These are phyloP conservation scores for Cantharis flavilabris DNA, from an alignment of 2,888 invertebrate species.

Conservation along the genomic window DNA sequence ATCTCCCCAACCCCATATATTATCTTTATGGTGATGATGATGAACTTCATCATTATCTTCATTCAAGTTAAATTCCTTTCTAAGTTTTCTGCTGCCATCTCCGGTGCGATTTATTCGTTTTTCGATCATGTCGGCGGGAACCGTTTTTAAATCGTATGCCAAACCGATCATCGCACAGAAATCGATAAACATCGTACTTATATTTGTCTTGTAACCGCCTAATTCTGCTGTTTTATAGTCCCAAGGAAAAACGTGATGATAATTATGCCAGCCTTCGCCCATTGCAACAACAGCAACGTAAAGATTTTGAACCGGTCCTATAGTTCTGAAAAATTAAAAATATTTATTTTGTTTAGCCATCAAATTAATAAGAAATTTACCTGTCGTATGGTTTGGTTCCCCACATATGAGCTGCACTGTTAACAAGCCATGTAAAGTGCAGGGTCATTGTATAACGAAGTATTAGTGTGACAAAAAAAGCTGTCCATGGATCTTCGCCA, in stretches of 20 bases:
- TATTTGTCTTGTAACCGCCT: constrained; percentile 57
- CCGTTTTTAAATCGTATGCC: constrained; percentile 85
- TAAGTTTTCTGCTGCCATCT: constrained; percentile 36
- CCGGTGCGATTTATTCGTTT: constrained; percentile 23
- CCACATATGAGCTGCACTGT: constrained; percentile 82
- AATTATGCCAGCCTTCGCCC: constrained; percentile 94
- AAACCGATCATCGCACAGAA: constrained; percentile 63
- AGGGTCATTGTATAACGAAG: constrained; percentile 78
- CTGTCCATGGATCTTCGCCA: neutral
- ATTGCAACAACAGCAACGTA: constrained; percentile 72
- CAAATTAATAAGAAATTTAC: neutral
- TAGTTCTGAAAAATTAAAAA: constrained; percentile 48
- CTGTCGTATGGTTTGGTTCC: constrained; percentile 59
- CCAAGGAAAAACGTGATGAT: constrained; percentile 92
- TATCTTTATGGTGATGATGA: constrained; percentile 56
- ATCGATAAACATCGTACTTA: constrained; percentile 47
- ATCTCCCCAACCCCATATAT: constrained; percentile 85
- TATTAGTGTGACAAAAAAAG: constrained; percentile 68
- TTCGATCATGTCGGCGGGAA: constrained; percentile 67
- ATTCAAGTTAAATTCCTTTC: neutral
- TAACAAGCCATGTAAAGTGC: constrained; percentile 86
- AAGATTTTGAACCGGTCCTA: constrained; percentile 79
- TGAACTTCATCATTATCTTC: constrained; percentile 40
- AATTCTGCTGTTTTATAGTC: constrained; percentile 90
- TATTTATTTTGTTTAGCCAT: too few relatives aligned